Percentiles rank a stretch among this genome's conserved stretches.
Conservation (phyloP, 2,888 invertebrate species). For the Melanostoma scalare region DNA sequence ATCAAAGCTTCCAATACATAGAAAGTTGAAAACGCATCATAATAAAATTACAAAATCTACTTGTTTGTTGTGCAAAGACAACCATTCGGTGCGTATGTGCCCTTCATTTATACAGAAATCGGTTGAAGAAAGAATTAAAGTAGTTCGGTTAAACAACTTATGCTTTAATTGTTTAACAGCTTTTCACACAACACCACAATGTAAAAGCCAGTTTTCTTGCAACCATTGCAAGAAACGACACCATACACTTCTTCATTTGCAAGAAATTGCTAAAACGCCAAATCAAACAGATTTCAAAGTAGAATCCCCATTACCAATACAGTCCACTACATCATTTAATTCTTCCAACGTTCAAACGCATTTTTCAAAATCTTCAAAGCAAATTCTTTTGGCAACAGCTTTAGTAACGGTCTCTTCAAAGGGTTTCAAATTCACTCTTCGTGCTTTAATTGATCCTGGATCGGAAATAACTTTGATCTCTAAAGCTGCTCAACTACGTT, state of each 20-base stretch:
- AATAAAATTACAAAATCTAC: neutral
- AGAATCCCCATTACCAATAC: slow-evolving; percentile 2
- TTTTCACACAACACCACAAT: slow-evolving; percentile 7
- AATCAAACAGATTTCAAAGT: neutral
- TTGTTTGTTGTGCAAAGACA: slow-evolving; percentile 1
- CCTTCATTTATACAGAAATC: slow-evolving; percentile 14
- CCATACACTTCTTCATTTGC: slow-evolving; percentile 7
- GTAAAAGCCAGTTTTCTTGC: slow-evolving; percentile 8
- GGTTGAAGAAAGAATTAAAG: slow-evolving; percentile 7
- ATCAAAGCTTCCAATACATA: neutral
- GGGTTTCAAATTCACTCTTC: neutral
- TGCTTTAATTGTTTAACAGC: slow-evolving; percentile 30
- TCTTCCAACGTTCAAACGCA: neutral
- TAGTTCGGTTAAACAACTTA: slow-evolving; percentile 8
- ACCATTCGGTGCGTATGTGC: slow-evolving; percentile 21
- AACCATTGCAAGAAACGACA: slow-evolving; percentile 23
- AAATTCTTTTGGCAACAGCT: slow-evolving; percentile 9
- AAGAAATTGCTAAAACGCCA: neutral
- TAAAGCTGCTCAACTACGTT: slow-evolving; percentile 1
- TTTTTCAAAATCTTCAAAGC: neutral
- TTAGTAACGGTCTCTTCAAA: neutral
- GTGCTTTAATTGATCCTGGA: slow-evolving; percentile 26
- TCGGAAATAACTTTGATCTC: slow-evolving; percentile 29
- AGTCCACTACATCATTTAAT: slow-evolving; percentile 3
- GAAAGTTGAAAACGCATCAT: slow-evolving; percentile 3